Evolutionary conservation across 2,113 vertebrate species (phyloP).

Genomic region (Benthochromis sp.): DNA sequence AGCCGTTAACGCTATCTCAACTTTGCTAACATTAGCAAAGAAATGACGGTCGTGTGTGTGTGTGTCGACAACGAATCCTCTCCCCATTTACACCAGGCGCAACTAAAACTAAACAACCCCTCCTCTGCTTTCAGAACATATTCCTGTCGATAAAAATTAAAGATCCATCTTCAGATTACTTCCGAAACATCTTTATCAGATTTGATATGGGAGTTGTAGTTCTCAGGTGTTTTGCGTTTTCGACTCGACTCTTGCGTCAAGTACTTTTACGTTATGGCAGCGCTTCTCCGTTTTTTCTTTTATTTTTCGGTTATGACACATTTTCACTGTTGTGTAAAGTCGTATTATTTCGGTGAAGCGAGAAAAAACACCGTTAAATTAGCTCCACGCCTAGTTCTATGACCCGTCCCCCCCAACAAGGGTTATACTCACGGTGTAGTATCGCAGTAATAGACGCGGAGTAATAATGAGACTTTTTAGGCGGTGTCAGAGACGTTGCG

Average conservation of each 20-base stretch:
- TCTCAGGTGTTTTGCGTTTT: not conserved
- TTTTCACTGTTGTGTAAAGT: not conserved
- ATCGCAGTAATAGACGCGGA: not conserved
- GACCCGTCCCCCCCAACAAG: not conserved
- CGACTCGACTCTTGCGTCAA: not conserved
- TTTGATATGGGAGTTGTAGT: slow-evolving; percentile 71
- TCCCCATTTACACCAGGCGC: not conserved
- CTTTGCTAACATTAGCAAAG: slow-evolving; percentile 8
- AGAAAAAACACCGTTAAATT: not conserved
- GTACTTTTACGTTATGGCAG: not conserved
- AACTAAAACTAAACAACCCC: not conserved
- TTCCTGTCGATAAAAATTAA: not conserved
- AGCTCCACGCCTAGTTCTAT: not conserved
- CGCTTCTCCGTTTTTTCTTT: not conserved
- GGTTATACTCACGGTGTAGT: not conserved
- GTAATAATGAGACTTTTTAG: too few species aligned
- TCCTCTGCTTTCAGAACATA: not conserved
- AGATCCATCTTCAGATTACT: slow-evolving; percentile 36
- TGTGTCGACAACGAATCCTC: not conserved
- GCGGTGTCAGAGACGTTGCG: not conserved
- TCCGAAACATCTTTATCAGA: slow-evolving; percentile 59
- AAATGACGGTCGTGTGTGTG: not conserved
- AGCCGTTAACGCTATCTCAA: not conserved
- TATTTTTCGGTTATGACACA: not conserved
- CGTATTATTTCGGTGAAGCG: not conserved